Evolutionary conservation across 1,140 invertebrate species (phyloP), one percentile per base, ranked within the genome.

Genomic region (Heterodera carotae): DNA sequence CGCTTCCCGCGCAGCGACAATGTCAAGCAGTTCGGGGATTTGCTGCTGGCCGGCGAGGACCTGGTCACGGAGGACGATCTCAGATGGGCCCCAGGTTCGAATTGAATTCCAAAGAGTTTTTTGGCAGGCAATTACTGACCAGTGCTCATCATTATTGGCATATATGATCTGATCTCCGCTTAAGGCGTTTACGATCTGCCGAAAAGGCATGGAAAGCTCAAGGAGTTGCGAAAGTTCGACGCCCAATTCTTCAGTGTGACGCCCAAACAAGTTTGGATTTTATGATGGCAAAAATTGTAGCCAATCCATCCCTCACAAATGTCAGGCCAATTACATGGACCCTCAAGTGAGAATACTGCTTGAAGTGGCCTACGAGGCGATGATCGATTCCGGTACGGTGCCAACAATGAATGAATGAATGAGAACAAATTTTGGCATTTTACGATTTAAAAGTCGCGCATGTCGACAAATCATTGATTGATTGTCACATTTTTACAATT

Each of bases 301-400:
- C n/a, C n/a, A n/a, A n/a, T n/a, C n/a, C n/a, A n/a, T n/a, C n/a
- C n/a, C n/a, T n/a, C n/a, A n/a, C 94, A 5, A 91, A 93, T 27
- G 83, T 77, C 94, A 97, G 88, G 95, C 95, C 1, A 90, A 96
- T 83, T 91, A 92, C 53, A 98, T 98, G 95, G 96, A 98, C 88
- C 96, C 96, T 5, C 94, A 97, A 88, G 89, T 97, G 53, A 90
- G 96, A 79, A 90, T 97, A 83, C 89, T 98, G 33, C 90, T 98
- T 4, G 96, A 99, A 90, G 87, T 92, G n/a, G 94, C 95, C 2
- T 92, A 97, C 88, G 96, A 98, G 90, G 93, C 94, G 0, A 93
- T 98, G 74, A 90, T 97, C 76, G 96, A 99, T 90, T 93, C 96
- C 67, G 94, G 94, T 90, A 79, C 77, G 83, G 82, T 53, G 6